phyloP scores from a whole-genome alignment of 2,797 vertebrate genomes.

The Amblyraja radiata region DNA sequence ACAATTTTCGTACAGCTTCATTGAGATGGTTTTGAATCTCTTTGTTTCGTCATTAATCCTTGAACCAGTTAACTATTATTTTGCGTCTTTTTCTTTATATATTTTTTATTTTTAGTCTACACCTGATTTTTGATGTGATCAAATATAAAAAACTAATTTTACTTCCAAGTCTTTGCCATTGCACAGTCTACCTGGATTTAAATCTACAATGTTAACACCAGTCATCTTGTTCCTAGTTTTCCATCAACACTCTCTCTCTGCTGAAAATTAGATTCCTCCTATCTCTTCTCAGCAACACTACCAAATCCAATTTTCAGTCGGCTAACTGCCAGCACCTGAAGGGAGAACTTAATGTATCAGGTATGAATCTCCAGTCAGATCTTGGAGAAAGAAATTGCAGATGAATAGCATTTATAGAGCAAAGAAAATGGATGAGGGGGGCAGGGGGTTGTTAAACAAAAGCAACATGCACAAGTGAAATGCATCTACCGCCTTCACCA shows the following conservation, averaged over 20 bases:
- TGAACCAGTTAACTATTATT: neutral
- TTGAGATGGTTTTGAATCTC: neutral
- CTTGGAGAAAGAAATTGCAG: neutral
- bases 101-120: neutral
- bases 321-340: neutral
- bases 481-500: no score
- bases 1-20: no score
- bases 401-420: neutral
- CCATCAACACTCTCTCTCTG: neutral
- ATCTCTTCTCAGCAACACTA: neutral
- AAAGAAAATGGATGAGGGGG: no score
- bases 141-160: neutral
- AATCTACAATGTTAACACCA: neutral
- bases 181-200: neutral
- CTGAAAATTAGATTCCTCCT: neutral
- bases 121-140: neutral
- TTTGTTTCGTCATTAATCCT: neutral
- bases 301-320: neutral
- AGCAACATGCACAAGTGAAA: no score
- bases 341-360: neutral
- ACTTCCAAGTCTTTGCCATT: neutral
- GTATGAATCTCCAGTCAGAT: neutral
- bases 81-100: no score
- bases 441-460: no score
- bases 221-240: neutral